These are phyloP conservation scores for Apostichopus californicus DNA, from an alignment of 35 echinoderm and acorn worm genomes.

Conservation along the genomic window DNA sequence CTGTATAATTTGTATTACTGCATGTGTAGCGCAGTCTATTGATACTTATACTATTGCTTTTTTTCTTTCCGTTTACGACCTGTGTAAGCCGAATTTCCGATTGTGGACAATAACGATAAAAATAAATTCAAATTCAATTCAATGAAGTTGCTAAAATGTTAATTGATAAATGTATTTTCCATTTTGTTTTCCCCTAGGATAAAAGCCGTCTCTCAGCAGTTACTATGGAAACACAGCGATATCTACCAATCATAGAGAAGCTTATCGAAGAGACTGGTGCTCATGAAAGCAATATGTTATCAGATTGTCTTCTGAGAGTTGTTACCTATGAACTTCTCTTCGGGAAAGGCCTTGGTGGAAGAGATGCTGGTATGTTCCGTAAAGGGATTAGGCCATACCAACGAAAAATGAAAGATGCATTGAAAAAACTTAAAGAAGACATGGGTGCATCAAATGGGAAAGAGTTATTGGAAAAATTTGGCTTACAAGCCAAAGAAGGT, in stretches of 20 bases:
- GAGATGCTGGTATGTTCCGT: slow-evolving; percentile 47
- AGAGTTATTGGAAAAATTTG: slow-evolving; percentile 30
- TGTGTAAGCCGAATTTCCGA: no score
- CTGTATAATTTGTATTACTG: no score
- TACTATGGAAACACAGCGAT: slow-evolving; percentile 40
- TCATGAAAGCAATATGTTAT: background rate
- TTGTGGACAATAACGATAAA: no score
- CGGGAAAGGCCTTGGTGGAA: slow-evolving; percentile 60
- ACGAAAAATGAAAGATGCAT: slow-evolving; percentile 52
- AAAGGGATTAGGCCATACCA: slow-evolving; percentile 54
- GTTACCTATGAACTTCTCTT: slow-evolving; percentile 72
- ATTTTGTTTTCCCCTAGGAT: slow-evolving; percentile 11
- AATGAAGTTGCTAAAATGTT: no score
- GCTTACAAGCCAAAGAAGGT: slow-evolving; percentile 39
- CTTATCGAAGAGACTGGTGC: slow-evolving; percentile 1
- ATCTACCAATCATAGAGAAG: slow-evolving; percentile 38
- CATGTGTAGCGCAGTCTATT: no score
- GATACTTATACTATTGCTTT: no score
- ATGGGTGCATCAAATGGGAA: slow-evolving; percentile 39
- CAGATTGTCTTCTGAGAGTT: slow-evolving; percentile 40
- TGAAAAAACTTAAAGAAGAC: slow-evolving; percentile 67
- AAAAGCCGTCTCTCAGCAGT: slow-evolving; percentile 35
- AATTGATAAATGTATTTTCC: no score
- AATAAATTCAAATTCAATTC: no score
- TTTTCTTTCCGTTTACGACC: no score